Evolutionary conservation across 2,888 invertebrate species (phyloP), one percentile per base, ranked within the genome.

Genomic region (Acanthococcus lagerstroemiae): DNA sequence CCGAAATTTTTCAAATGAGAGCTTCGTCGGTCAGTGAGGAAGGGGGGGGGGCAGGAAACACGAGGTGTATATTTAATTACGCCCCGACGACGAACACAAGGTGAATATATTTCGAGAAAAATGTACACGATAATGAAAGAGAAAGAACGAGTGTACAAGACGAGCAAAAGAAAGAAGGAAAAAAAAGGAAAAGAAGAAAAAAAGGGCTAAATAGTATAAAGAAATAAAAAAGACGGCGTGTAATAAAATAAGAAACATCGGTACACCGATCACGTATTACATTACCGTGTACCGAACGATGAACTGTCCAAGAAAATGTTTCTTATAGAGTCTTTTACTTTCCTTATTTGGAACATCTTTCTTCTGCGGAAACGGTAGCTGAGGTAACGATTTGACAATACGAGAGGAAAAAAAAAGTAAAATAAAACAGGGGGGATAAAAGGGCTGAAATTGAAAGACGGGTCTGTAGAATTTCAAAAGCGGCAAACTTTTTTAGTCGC

Each of bases 241-340:
- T 58, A 67, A 54, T 50, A 52, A 67, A 60, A 60, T 52, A 58
- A 54, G 58, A 60, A 67, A 54, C 61, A 61, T 65, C 26, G 55
- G 55, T 55, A 66, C 22, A 45, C 66, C 56, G 66, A 56, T 66
- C 66, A 66, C 66, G 66, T 66, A 55, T 66, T 66, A 56, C 66
- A 66, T 66, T 66, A 56, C 66, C 56, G 66, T 56, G 56, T 66
- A 55, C 66, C 56, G 50, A 37, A 55, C 56, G 56, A 66, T 66
- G 66, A 66, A 66, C 56, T 66, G 66, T 56, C 56, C 66, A 56
- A 55, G 66, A 56, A 66, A 72, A 72, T 69, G 72, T 72, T 72
- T 75, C 75, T 74, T 61, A 50, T 61, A 21, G 50, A 30, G 50
- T 50, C 50, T 61, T 61, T 52, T 52, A 52, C 61, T 61, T 61